Conservation (phyloP, 92 coral and sea anemone species). For the Desmophyllum pertusum region DNA sequence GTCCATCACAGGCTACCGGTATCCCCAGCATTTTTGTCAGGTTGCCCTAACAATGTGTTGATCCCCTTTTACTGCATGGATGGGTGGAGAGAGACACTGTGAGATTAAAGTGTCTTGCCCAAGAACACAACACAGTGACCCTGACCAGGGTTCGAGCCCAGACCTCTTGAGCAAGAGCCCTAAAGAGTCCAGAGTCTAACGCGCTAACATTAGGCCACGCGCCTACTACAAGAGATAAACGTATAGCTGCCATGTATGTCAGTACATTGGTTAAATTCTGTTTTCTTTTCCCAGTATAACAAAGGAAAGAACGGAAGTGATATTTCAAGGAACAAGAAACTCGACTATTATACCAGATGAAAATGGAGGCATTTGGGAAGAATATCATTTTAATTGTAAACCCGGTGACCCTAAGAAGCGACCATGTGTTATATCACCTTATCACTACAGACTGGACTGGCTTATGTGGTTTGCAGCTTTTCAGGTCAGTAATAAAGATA, state of each 20-base stretch:
- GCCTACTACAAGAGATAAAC: no score
- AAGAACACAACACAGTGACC: no score
- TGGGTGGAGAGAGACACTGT: no score
- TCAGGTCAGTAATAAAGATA: constrained; percentile 67
- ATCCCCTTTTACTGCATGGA: no score
- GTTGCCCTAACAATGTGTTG: no score
- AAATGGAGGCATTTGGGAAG: constrained; percentile 89
- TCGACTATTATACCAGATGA: constrained; percentile 80
- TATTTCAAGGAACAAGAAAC: constrained; percentile 95
- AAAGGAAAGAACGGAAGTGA: constrained; percentile 95
- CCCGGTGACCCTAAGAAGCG: constrained; percentile 84
- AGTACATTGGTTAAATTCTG: not conserved
- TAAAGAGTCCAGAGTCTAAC: no score
- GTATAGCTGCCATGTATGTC: not conserved
- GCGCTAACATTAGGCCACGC: no score
- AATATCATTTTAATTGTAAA: constrained; percentile 94
- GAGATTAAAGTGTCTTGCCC: no score
- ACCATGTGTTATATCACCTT: constrained; percentile 96
- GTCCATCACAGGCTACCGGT: no score
- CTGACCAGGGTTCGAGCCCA: no score
- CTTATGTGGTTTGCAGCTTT: constrained; percentile 99
- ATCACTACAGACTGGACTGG: constrained; percentile 99
- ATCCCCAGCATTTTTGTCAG: no score
- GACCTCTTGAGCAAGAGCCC: no score
- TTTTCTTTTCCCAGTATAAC: constrained; percentile 69